Conservation (phyloP, 2,888 invertebrate species). For the Malthinus seriepunctatus region DNA sequence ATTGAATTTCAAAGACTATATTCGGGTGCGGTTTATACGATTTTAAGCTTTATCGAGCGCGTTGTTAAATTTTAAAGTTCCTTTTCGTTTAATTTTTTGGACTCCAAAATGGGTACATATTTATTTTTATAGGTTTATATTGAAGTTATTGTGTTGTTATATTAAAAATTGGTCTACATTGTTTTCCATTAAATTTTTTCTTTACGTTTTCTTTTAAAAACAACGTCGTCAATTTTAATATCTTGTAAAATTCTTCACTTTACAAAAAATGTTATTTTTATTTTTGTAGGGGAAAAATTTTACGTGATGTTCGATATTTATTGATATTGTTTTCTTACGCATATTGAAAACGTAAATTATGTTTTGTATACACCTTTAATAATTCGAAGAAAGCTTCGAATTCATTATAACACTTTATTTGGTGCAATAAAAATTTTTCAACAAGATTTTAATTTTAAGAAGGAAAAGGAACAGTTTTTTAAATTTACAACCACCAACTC, state of each 20-base stretch:
- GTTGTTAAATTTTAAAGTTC: background rate
- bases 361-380: conserved; percentile 5
- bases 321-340: conserved; percentile 31
- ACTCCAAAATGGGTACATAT: conserved; percentile 25
- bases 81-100: background rate
- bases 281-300: conserved; percentile 16
- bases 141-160: conserved; percentile 38
- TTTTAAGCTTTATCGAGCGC: conserved; percentile 11
- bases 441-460: too few species aligned
- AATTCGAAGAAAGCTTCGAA: background rate
- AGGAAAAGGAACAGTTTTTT: too few species aligned
- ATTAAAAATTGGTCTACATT: conserved; percentile 34
- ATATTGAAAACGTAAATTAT: conserved; percentile 21
- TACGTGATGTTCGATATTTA: conserved; percentile 26
- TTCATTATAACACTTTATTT: too few species aligned
- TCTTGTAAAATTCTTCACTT: background rate
- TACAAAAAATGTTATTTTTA: conserved; percentile 1
- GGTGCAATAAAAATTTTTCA: too few species aligned
- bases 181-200: conserved; percentile 12
- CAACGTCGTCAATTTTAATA: too few species aligned
- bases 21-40: conserved; percentile 7
- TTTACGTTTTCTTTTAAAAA: conserved; percentile 3
- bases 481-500: too few species aligned
- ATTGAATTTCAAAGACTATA: conserved; percentile 37
- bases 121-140: conserved; percentile 38